Base-by-base conservation (phyloP, 2,113 vertebrate species). In the Arizona elegans region DNA sequence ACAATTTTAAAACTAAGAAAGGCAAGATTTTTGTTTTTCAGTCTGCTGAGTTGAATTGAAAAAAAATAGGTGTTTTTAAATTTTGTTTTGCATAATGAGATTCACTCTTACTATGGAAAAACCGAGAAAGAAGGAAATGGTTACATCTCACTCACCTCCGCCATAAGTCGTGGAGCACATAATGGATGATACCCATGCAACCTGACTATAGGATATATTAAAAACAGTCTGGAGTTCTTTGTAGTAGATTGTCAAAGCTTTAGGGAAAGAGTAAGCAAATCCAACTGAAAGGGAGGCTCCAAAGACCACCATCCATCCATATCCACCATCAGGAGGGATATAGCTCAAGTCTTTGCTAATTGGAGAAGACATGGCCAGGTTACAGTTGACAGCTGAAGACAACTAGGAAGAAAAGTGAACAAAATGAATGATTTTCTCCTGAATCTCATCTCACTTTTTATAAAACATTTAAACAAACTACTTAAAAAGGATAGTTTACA, bases 161-260 rank as follows among this genome's bases (percentile, higher is more conserved):
- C 98, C 98, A 0, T 99, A 99, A 97, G 98, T 98, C 26, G 95
- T 96, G 10, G 98, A 98, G n/a, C 98, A 97, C 98, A 99, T 98
- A 96, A 99, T 98, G 43, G 98, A 99, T 58, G 98, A 98, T 62
- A 99, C 97, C 98, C 98, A 98, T 29, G 98, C 98, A 62, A 99
- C 97, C 93, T 99, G 98, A 95, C 98, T 98, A 96, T 96, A 98
- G 90, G 98, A 98, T 91, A 97, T 95, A 1, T 91, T 91, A 87
- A 98, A 97, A 94, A 97, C 95, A 38, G 95, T 94, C 92, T 98
- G 98, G 90, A 99, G 98, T 33, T 98, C 98, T 88, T 98, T 98
- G 94, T 97, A 99, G 97, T 98, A 99, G 95, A 99, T 97, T 29
- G 98, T 98, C 58, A 99, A 97, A 56, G 97, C 98, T 97, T 99